These are phyloP conservation scores for Eupleurogrammus muticus DNA, from an alignment of 2,797 vertebrate species.

Conservation along the genomic window DNA sequence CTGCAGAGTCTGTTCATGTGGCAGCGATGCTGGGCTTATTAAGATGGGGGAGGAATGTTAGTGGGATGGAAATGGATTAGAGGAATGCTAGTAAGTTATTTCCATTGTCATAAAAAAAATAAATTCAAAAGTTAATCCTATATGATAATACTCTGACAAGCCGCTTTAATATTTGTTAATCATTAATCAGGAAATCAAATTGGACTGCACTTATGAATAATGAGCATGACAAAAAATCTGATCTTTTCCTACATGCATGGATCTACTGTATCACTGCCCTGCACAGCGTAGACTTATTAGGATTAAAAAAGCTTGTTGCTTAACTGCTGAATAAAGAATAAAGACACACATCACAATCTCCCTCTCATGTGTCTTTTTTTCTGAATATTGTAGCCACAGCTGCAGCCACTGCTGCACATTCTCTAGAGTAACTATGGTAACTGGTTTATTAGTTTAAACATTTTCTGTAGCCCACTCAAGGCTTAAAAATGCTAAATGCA, in stretches of 20 bases:
- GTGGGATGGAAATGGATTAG: constrained; percentile 46
- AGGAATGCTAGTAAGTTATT: constrained; percentile 14
- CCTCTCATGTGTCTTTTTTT: neutral
- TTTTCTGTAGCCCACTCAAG: constrained; percentile 41
- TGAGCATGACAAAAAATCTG: neutral
- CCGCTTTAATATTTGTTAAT: neutral
- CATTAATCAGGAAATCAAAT: neutral
- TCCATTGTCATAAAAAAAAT: neutral
- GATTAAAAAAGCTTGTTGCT: neutral
- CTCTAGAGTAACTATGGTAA: constrained; percentile 59
- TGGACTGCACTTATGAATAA: neutral
- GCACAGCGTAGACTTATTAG: neutral
- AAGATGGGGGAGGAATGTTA: constrained; percentile 46
- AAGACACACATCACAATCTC: neutral
- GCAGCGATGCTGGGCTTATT: constrained; percentile 13
- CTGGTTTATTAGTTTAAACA: constrained; percentile 47
- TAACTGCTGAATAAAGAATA: neutral
- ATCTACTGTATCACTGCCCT: neutral
- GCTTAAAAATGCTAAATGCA: constrained; percentile 31
- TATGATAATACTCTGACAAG: neutral
- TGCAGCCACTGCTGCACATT: constrained; percentile 13
- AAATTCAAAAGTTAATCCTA: too few species aligned
- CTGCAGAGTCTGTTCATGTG: neutral
- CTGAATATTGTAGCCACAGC: constrained; percentile 22
- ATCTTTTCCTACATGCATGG: neutral